A percentile compares a stretch with the other conserved stretches of the same genome.
Evolutionary conservation across 2,113 vertebrate species (phyloP).

Genomic region (Corythaixoides concolor): DNA sequence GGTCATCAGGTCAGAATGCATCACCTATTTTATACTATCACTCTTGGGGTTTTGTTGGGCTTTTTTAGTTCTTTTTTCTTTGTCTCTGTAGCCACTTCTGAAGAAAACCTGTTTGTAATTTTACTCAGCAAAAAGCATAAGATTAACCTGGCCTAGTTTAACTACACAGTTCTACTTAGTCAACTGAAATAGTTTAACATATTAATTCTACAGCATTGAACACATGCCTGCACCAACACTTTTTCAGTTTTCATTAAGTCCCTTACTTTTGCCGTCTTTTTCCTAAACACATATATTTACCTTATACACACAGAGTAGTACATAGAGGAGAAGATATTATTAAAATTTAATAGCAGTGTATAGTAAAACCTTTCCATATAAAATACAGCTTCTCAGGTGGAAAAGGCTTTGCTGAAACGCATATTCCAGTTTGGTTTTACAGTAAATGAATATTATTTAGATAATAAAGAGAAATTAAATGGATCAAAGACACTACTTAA

Average conservation of each 20-base stretch:
- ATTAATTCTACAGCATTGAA: background rate
- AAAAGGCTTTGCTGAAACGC: background rate
- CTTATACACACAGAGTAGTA: background rate
- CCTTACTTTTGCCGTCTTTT: background rate
- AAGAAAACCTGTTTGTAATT: background rate
- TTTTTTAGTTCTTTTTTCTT: background rate
- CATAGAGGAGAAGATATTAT: background rate
- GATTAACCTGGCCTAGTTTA: background rate
- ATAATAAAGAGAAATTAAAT: background rate
- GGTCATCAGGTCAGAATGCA: background rate
- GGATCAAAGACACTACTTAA: background rate
- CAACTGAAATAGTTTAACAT: background rate
- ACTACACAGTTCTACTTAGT: background rate
- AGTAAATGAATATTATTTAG: background rate
- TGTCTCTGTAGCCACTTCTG: background rate
- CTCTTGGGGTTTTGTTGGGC: rapidly evolving
- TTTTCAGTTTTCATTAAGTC: background rate
- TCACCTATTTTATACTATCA: background rate
- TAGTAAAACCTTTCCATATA: background rate
- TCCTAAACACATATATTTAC: background rate
- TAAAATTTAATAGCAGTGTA: background rate
- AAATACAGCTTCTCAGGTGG: background rate
- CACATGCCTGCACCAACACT: background rate
- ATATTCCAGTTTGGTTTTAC: background rate
- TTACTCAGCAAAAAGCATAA: background rate